Conservation (phyloP, 2,113 vertebrate genomes). For the Clarias gariepinus region DNA sequence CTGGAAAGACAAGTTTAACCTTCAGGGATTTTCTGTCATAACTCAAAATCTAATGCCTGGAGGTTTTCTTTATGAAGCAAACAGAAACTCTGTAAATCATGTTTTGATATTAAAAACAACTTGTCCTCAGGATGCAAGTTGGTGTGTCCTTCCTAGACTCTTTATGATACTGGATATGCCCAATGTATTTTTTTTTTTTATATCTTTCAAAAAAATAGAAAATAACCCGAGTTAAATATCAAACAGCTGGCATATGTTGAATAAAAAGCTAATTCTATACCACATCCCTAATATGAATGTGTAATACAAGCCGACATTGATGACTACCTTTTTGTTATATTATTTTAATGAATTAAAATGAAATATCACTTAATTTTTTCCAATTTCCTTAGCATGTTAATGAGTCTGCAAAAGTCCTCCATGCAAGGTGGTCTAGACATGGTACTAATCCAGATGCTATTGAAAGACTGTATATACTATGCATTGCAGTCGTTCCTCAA, state of each 20-base stretch:
- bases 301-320: background rate
- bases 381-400: background rate
- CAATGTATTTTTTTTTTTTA: background rate
- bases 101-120: background rate
- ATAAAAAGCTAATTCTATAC: background rate
- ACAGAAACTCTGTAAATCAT: background rate
- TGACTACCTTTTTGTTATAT: background rate
- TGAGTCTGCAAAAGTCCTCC: background rate
- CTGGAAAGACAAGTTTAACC: background rate
- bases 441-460: background rate
- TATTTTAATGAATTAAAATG: background rate
- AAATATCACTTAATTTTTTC: background rate
- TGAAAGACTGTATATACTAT: background rate
- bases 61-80: background rate
- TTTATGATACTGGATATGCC: background rate
- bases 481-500: background rate
- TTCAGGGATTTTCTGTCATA: background rate
- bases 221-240: background rate
- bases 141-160: background rate
- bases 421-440: background rate
- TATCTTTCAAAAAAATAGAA: background rate
- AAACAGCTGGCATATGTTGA: background rate
- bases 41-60: no score
- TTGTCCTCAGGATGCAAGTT: background rate
- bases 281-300: background rate